Evolutionary conservation across 2,113 vertebrate genomes (phyloP), one percentile per base, ranked within the genome.

Genomic region (Motacilla tschutschensis): DNA sequence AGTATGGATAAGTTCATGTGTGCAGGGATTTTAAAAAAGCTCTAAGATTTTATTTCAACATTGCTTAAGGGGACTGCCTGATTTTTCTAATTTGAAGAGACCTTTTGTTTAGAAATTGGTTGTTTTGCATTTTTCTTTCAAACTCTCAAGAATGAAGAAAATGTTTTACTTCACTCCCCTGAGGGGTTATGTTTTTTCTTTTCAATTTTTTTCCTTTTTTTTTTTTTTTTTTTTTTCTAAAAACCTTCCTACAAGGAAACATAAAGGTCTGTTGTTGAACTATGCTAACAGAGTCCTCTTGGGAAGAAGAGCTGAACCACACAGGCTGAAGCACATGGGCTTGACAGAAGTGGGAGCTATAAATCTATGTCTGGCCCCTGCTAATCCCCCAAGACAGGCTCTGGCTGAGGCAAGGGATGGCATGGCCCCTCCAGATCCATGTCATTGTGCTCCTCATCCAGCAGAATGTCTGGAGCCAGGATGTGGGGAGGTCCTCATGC

Each of bases 121-220:
- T 29, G 33, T 9, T 77, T 60, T 41, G 4, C 29, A 57, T 69
- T 87, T 91, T 79, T 73, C 47, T 87, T 89, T 62, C 48, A 33
- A 73, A 73, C 35, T 62, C 80, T 72, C 4, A 48, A 60, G 20
- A 36, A 38, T 26, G 21, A 82, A 77, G n/a, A 66, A 62, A 69
- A 73, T 70, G 25, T 73, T 85, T 79, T 66, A 38, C 59, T 87
- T 79, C 10, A 17, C 46, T 46, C 46, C 63, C 55, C 50, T 44
- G 41, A 17, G 25, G 7, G 25, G 20, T 31, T 40, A 20, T 28
- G 16, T 12, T 31, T 62, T 48, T 48, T 24, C 0, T 57, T 17
- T 50, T 28, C 7, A 5, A 1, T 18, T 28, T 38, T 15, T n/a
- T 6, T 3, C 5, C 6, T 1, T 20, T 20, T 9, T 1, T 3